These are phyloP conservation scores for Catharus ustulatus DNA, from an alignment of 2,797 vertebrate species.

Conservation along the genomic window DNA sequence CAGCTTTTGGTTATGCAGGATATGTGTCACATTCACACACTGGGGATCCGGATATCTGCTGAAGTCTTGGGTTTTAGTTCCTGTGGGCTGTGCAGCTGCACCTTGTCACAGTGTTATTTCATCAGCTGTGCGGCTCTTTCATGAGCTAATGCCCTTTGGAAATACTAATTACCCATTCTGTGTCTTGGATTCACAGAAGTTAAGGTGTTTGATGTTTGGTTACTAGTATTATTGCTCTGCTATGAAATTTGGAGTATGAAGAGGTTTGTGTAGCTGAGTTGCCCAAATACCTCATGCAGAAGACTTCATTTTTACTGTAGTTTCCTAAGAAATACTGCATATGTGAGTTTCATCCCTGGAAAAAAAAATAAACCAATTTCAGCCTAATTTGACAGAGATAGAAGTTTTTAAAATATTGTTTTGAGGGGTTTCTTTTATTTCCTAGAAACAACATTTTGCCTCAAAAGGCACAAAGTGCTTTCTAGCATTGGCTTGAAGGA, in stretches of 20 bases:
- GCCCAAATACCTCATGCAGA: background rate
- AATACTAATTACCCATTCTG: background rate
- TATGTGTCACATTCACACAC: fast-evolving
- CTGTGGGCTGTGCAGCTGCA: background rate
- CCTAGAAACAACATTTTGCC: background rate
- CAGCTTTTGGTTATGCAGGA: background rate
- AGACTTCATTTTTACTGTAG: background rate
- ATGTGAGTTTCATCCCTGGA: background rate
- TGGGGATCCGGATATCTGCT: background rate
- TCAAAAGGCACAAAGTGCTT: background rate
- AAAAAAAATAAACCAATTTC: background rate
- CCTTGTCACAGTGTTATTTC: background rate
- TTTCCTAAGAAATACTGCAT: background rate
- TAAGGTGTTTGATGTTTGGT: background rate
- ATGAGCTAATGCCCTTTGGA: background rate
- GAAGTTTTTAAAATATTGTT: background rate
- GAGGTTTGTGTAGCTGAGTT: background rate
- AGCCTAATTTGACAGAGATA: background rate
- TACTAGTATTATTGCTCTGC: background rate
- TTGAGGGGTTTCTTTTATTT: background rate
- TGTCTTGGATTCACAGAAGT: background rate
- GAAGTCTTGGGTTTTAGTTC: background rate
- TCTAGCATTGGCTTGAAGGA: background rate
- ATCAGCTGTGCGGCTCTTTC: background rate
- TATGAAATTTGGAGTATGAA: background rate